phyloP scores from a whole-genome alignment of 2,888 invertebrate species.

The Ormia ochracea region DNA sequence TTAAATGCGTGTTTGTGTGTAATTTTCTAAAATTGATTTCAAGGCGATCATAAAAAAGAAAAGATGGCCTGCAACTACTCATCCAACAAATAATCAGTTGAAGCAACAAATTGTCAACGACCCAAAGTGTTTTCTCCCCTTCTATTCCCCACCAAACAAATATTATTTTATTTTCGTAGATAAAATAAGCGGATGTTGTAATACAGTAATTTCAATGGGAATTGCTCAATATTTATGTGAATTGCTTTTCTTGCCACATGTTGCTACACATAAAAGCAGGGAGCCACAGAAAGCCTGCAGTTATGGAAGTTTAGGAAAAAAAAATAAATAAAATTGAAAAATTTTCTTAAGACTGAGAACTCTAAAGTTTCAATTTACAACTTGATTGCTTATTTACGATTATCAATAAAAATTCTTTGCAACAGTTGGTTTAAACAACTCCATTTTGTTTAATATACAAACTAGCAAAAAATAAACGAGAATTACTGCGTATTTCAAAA shows the following conservation, averaged over 20 bases:
- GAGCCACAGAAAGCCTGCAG: too few species aligned
- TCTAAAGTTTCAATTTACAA: too few species aligned
- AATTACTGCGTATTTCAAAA: too few species aligned
- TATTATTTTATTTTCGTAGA: background rate
- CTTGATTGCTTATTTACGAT: too few species aligned
- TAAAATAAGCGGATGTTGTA: slow-evolving; percentile 55
- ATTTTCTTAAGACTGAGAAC: too few species aligned
- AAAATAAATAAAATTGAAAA: too few species aligned
- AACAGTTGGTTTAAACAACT: too few species aligned
- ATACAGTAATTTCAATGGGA: slow-evolving; percentile 33
- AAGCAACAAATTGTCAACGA: slow-evolving; percentile 30
- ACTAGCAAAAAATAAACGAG: too few species aligned
- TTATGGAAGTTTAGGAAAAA: too few species aligned
- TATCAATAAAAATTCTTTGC: too few species aligned
- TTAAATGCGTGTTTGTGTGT: background rate
- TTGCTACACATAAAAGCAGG: background rate
- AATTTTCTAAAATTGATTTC: slow-evolving; percentile 40
- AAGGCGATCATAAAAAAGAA: slow-evolving; percentile 28
- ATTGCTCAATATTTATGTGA: slow-evolving; percentile 11
- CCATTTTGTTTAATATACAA: too few species aligned
- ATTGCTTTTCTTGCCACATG: slow-evolving; percentile 7
- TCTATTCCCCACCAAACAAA: background rate
- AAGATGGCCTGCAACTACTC: background rate
- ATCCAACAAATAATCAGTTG: background rate
- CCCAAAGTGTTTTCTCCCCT: background rate